Conservation (phyloP, 1,140 invertebrate species). For the Triops cancriformis region DNA sequence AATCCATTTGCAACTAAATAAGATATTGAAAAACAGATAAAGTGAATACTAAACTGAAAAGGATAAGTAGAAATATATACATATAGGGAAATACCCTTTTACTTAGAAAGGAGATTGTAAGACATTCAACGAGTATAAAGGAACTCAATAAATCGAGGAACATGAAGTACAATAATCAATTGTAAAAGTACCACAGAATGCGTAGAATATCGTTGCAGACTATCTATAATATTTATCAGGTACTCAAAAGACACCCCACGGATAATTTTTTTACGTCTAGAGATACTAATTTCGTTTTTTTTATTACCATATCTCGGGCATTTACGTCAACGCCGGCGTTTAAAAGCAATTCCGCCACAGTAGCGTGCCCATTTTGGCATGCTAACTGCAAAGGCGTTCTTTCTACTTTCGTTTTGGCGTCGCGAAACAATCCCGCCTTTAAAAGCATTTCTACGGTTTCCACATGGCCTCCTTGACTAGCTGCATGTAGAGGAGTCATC, state of each 20-base stretch:
- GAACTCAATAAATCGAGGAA: neutral
- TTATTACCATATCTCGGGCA: constrained; percentile 67
- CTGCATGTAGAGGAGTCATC: constrained; percentile 78
- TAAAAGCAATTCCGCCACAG: constrained; percentile 68
- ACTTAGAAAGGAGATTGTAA: too few relatives aligned
- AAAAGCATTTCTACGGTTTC: constrained; percentile 73
- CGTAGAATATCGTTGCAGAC: too few relatives aligned
- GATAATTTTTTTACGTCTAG: neutral
- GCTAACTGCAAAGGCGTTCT: constrained; percentile 82
- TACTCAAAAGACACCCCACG: too few relatives aligned
- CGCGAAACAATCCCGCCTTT: constrained; percentile 71
- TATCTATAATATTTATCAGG: too few relatives aligned
- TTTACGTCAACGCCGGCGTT: constrained; percentile 65
- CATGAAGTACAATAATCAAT: neutral
- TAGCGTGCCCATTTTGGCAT: constrained; percentile 70
- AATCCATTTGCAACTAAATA: neutral
- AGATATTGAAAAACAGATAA: too few relatives aligned
- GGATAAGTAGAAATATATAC: too few relatives aligned
- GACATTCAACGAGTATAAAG: too few relatives aligned
- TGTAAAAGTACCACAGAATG: neutral
- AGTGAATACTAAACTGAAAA: too few relatives aligned
- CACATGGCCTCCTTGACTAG: constrained; percentile 70
- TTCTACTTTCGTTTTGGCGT: constrained; percentile 85
- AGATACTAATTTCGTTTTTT: neutral
- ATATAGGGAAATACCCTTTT: too few relatives aligned